Evolutionary conservation across 2,113 vertebrate genomes (phyloP), one percentile per base, ranked within the genome.

Genomic region (Percina caprodes): DNA sequence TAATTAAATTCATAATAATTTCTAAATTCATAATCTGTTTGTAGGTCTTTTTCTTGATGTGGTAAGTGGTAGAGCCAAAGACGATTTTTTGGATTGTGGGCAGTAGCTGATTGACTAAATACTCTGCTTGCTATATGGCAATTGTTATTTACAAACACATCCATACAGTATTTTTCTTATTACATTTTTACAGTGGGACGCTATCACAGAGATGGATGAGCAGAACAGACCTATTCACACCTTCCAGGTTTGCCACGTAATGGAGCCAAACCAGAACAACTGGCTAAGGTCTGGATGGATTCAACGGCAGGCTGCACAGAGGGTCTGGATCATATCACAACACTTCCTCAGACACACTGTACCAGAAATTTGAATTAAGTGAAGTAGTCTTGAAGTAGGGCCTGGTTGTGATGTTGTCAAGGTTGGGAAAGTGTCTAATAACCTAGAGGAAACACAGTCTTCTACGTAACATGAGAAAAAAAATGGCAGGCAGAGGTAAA

Each of bases 231-330:
- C 98, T 74, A 99, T 99, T 86, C 98, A 99, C 81, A 99, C 98
- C 1, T 99, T 99, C 90, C 98, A 99, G 92, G 98, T 99, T 51
- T 99, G 98, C 88, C 98, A 99, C 0, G 98, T 99, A 51, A 99
- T 99, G 97, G 98, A 99, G 81, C 96, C 97, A 55, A 99, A 98
- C 93, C 98, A 99, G 87, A 99, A 99, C 95, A 99, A 99, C 94
- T 99, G 98, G 98, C 95, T 99, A 60, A 95, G 96, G 24, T 98
- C 98, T 30, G 97, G 96, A 90, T 99, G 98, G 98, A 97, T 99
- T 77, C 96, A 96, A 13, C 96, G 98, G 2, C 97, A 98, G 49
- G 97, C 96, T 12, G 98, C 98, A 0, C 98, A 99, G 91, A 97
- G 97, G 92, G 96, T 99, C 76, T 46, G 91, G 15, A 69, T 18